Percentiles rank a stretch among this genome's conserved stretches.
Conservation (phyloP, 2,113 vertebrate species). For the Helogale parvula region DNA sequence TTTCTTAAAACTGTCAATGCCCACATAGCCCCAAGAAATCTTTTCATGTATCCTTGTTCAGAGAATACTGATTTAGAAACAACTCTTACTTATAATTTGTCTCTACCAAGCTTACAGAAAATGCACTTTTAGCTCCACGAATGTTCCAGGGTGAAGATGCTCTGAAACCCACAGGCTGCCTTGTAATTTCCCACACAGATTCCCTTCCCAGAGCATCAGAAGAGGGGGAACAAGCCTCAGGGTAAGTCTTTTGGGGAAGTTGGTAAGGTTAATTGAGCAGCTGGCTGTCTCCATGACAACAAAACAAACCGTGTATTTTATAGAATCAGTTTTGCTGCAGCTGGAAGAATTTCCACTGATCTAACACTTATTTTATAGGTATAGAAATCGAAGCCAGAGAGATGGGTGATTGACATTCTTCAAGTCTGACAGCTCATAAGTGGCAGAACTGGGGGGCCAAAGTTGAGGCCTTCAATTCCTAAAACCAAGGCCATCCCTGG, state of each 20-base stretch:
- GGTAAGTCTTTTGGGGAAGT: not conserved
- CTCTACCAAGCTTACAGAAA: not conserved
- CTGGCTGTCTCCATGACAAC: slow-evolving; percentile 61
- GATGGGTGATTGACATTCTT: not conserved
- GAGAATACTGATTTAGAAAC: not conserved
- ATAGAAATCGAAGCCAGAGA: slow-evolving; percentile 45
- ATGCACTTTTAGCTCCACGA: not conserved
- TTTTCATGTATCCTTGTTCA: not conserved
- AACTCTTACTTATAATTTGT: not conserved
- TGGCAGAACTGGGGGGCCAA: not conserved
- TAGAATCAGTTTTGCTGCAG: slow-evolving; percentile 43
- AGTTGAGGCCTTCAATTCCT: not conserved
- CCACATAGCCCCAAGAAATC: not conserved
- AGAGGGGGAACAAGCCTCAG: not conserved
- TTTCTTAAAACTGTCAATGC: slow-evolving; percentile 4
- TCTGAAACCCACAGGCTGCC: not conserved
- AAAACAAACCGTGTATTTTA: slow-evolving; percentile 62
- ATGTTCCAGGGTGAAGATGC: not conserved
- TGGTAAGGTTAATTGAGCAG: slow-evolving; percentile 21
- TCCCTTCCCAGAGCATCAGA: not conserved
- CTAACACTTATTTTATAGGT: slow-evolving; percentile 62
- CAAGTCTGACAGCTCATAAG: not conserved
- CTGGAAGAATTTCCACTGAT: slow-evolving; percentile 63
- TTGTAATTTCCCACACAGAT: not conserved
- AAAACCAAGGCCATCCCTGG: not conserved